These are phyloP conservation scores for Nothobranchius kuhntae DNA, from an alignment of 2,113 vertebrate species.

Conservation along the genomic window DNA sequence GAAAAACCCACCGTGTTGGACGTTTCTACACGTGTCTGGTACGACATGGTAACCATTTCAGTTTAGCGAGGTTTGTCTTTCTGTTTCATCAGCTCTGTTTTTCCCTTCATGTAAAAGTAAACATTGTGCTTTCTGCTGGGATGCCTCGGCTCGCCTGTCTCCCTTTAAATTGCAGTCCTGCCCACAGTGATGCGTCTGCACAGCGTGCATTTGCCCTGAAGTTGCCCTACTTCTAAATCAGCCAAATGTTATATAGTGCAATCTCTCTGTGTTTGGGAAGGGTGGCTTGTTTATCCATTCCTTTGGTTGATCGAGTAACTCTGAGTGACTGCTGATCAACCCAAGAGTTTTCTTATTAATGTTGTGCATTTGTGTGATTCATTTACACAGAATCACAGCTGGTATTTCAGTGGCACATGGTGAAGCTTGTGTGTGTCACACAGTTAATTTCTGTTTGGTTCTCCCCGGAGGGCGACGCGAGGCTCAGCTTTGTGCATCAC, in stretches of 20 bases:
- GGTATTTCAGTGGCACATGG: background rate
- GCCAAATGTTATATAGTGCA: conserved; percentile 11
- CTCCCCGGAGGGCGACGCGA: conserved; percentile 3
- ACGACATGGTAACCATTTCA: conserved; percentile 1
- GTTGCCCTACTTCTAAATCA: conserved; percentile 19
- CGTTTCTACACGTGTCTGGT: conserved; percentile 1
- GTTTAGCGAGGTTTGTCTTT: background rate
- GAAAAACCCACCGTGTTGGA: background rate
- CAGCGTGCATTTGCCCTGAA: conserved; percentile 1
- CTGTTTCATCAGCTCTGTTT: background rate
- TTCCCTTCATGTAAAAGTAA: background rate
- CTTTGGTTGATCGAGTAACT: background rate
- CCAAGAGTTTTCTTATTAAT: background rate
- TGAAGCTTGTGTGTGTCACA: conserved; percentile 4
- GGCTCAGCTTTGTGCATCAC: background rate
- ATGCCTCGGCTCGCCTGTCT: conserved; percentile 1
- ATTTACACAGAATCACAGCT: background rate
- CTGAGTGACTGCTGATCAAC: background rate
- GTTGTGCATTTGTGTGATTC: background rate
- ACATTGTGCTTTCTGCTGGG: background rate
- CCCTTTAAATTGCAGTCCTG: conserved; percentile 3
- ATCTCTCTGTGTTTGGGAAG: background rate
- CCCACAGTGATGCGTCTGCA: conserved; percentile 1
- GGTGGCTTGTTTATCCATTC: background rate
- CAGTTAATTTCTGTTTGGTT: background rate